Evolutionary conservation across 2,888 invertebrate genomes (phyloP), one percentile per base, ranked within the genome.

Genomic region (Acleris laterana): DNA sequence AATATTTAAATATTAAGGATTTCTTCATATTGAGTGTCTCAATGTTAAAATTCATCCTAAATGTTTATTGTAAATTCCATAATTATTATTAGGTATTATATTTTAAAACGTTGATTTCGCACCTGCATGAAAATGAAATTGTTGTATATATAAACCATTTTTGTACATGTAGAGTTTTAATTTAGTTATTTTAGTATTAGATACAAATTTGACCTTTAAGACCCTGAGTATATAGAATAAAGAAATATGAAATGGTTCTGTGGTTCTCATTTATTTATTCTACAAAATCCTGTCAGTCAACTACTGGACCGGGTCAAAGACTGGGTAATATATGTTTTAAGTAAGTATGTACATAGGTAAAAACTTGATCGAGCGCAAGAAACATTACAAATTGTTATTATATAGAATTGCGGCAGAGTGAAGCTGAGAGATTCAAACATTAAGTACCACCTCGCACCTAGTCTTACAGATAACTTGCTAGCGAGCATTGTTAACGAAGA

Each of bases 131-230:
- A 81, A 80, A 83, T 87, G 77, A 81, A 80, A 83, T 87, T 88
- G 80, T 84, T 92, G 90, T 92, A 90, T 89, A 91, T 91, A 91
- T 91, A 90, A 86, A 83, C 79, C 84, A 89, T 85, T 91, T 91
- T 93, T 93, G 91, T 92, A 92, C 91, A 92, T 90, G 85, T 92
- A 91, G 89, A 80, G 79, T 83, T 87, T 85, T 90, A 88, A 88
- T 90, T 92, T 91, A 89, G 90, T 83, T 85, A 86, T 88, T 84
- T 82, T 86, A 79, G 81, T 80, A 81, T 84, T 90, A 89, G 88
- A 82, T 83, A 92, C 88, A 90, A 92, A 91, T 86, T 90, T 87
- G 87, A 87, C 78, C 77, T 83, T 81, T 90, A 92, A 91, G 92
- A 87, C 85, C 86, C 86, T 84, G 86, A 90, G 90, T 90, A 92